phyloP scores from a whole-genome alignment of 2,888 invertebrate genomes.

The Mesoligia furuncula region DNA sequence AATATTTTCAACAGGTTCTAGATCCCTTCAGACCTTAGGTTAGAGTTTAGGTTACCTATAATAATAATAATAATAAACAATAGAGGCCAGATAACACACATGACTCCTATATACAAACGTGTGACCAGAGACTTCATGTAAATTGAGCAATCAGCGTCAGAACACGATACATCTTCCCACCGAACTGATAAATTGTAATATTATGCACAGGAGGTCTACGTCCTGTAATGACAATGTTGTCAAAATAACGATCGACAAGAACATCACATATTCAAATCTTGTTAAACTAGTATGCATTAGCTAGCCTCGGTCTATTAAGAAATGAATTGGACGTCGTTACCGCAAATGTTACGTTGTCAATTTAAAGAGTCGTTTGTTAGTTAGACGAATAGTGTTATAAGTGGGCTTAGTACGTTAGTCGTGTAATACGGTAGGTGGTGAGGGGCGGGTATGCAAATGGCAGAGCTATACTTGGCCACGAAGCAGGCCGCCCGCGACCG shows the following conservation, averaged over 20 bases:
- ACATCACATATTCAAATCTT: constrained; percentile 73
- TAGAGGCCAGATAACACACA: constrained; percentile 8
- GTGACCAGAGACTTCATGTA: constrained; percentile 37
- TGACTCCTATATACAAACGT: constrained; percentile 22
- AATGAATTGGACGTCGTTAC: constrained; percentile 76
- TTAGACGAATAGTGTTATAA: constrained; percentile 41
- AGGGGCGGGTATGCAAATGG: constrained; percentile 89
- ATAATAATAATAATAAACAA: too few relatives aligned
- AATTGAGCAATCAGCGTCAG: constrained; percentile 54
- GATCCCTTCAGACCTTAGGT: not conserved
- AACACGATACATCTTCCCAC: constrained; percentile 39
- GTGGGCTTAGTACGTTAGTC: constrained; percentile 71
- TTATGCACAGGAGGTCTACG: constrained; percentile 62
- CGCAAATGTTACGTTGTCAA: constrained; percentile 68
- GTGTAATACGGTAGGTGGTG: constrained; percentile 87
- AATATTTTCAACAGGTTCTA: constrained; percentile 17
- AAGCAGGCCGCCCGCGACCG: constrained; percentile 86
- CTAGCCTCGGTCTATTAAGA: constrained; percentile 77
- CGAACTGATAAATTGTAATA: constrained; percentile 49
- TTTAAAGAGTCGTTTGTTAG: constrained; percentile 66
- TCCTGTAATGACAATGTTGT: constrained; percentile 69
- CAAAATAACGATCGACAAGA: constrained; percentile 71
- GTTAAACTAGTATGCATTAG: constrained; percentile 75
- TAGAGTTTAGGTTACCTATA: too few relatives aligned
- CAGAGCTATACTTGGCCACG: constrained; percentile 88